Conservation (phyloP, 2,113 vertebrate species). For the Dasyurus viverrinus region DNA sequence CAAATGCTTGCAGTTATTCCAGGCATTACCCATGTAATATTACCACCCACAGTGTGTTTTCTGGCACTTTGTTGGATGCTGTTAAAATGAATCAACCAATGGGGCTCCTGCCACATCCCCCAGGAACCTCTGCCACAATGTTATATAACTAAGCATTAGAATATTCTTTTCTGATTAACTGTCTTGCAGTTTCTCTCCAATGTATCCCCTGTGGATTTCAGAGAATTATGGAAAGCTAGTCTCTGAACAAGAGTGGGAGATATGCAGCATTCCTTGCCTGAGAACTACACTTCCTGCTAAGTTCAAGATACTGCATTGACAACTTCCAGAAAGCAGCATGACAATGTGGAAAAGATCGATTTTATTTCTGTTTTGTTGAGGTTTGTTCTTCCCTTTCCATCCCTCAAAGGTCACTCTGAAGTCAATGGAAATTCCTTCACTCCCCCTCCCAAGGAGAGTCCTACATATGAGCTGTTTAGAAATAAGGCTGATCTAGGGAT, state of each 20-base stretch:
- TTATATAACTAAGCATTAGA: conserved; percentile 57
- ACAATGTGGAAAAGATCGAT: conserved; percentile 37
- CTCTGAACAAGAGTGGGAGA: conserved; percentile 50
- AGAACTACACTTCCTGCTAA: conserved; percentile 39
- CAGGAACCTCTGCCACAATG: conserved; percentile 43
- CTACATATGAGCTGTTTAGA: neutral
- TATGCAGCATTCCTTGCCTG: conserved; percentile 30
- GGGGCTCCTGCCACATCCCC: conserved; percentile 43
- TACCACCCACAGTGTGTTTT: conserved; percentile 54
- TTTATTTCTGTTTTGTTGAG: neutral
- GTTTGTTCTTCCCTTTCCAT: conserved; percentile 19
- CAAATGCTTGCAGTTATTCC: conserved; percentile 42
- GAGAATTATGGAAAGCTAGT: conserved; percentile 63
- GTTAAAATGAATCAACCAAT: conserved; percentile 54
- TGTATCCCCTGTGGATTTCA: conserved; percentile 62
- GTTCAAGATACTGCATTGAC: conserved; percentile 30
- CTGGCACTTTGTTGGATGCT: conserved; percentile 49
- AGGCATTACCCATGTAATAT: conserved; percentile 54
- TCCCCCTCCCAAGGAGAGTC: neutral
- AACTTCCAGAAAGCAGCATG: conserved; percentile 41
- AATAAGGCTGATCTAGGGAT: neutral
- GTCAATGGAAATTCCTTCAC: neutral
- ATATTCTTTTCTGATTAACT: conserved; percentile 68
- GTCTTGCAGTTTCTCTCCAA: conserved; percentile 59
- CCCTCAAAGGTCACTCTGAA: conserved; percentile 2